Conservation (phyloP, 2,888 invertebrate genomes). For the Acronicta psi region DNA sequence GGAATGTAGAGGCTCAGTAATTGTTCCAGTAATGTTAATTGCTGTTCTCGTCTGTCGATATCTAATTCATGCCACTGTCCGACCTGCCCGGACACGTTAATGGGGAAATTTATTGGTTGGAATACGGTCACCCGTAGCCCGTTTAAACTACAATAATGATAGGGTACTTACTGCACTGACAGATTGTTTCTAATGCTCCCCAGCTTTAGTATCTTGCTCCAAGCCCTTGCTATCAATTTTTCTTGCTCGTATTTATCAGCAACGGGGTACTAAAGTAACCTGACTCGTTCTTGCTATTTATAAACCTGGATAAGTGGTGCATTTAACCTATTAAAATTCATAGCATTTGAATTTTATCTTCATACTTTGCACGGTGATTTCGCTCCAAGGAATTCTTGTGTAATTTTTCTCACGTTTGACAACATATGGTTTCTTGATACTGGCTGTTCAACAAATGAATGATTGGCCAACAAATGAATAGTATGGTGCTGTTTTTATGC, state of each 20-base stretch:
- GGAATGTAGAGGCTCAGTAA: constrained; percentile 74
- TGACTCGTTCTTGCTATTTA: constrained; percentile 48
- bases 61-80: constrained; percentile 67
- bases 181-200: constrained; percentile 57
- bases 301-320: constrained; percentile 40
- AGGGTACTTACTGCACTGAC: constrained; percentile 64
- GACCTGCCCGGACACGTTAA: constrained; percentile 65
- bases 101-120: constrained; percentile 67
- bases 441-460: constrained; percentile 25
- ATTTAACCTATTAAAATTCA: constrained; percentile 55
- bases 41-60: constrained; percentile 61
- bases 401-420: constrained; percentile 40
- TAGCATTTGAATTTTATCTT: constrained; percentile 52
- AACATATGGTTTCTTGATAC: constrained; percentile 15
- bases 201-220: constrained; percentile 45
- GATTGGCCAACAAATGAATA: constrained; percentile 24
- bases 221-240: constrained; percentile 39
- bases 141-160: constrained; percentile 63
- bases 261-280: constrained; percentile 19
- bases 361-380: constrained; percentile 47
- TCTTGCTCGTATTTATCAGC: constrained; percentile 47
- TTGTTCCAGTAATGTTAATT: constrained; percentile 82
- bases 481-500: constrained; percentile 35
- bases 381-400: constrained; percentile 37
- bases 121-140: constrained; percentile 63